Base-by-base conservation (phyloP, 2,113 vertebrate genomes). In the Pogonocichla stellata region DNA sequence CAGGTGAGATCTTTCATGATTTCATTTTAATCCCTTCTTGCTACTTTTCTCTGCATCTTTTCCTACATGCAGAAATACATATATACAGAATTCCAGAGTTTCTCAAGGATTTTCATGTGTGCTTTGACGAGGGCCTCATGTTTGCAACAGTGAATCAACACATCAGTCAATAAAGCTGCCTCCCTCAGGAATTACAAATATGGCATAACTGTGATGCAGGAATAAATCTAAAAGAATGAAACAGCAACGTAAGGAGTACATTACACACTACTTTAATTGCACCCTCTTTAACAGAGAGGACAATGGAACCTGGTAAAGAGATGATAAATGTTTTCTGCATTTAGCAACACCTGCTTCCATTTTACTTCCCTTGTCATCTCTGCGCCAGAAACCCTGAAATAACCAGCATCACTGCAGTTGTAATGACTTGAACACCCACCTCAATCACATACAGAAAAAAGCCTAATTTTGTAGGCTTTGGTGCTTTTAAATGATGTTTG, bases 401-500 rank as follows among this genome's bases (percentile, higher is more conserved):
- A 92, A 89, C 57, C 25, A 75, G 86, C 81, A 74, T 58, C 81
- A 42, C 93, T 94, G 96, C 94, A 92, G 93, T 81, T 93, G 86
- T 93, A 95, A 92, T 86, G 93, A 95, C 85, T 97, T 95, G 40
- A 92, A 95, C 95, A 95, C 89, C 92, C 96, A 90, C 81, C 80
- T 91, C 58, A 90, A 78, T 31, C 69, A 70, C 57, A 88, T 38
- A 72, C 26, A 84, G 74, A 78, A 94, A 91, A 94, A 47, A 34
- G 6, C 17, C 56, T 62, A 48, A 73, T 93, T 97, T 94, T 90
- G 84, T 61, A 94, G 66, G 81, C 65, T 96, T 94, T 60, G 36
- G 74, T 92, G 84, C 83, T 95, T 95, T 93, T 79, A 96, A 95
- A 95, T 93, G 72, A 88, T 79, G 70, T 88, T 90, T 94, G 84